These are phyloP conservation scores for Chinchilla lanigera DNA, from an alignment of 2,113 vertebrate genomes.

Conservation along the genomic window DNA sequence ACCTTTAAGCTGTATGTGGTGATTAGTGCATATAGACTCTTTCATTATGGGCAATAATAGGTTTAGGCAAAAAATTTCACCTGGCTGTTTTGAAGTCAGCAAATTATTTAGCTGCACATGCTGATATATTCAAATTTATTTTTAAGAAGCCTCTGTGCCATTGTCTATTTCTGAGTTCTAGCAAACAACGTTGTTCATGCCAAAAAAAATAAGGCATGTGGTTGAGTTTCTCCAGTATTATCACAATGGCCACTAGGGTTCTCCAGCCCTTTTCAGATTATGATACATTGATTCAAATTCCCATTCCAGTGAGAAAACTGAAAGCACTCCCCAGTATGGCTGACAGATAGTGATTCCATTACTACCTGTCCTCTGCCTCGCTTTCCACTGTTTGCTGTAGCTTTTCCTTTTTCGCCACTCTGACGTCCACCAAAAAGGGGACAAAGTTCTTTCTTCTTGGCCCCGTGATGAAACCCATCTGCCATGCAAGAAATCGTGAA, in stretches of 20 bases:
- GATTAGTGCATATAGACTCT: slow-evolving; percentile 71
- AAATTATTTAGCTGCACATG: slow-evolving; percentile 57
- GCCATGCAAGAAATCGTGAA: neutral
- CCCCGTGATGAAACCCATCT: neutral
- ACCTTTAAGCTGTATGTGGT: slow-evolving; percentile 63
- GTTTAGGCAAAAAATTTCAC: slow-evolving; percentile 65
- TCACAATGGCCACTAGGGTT: neutral
- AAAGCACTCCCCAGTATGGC: neutral
- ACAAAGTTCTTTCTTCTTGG: neutral
- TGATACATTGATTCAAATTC: neutral
- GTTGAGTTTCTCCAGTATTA: slow-evolving; percentile 11
- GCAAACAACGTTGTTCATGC: neutral
- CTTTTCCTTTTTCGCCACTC: neutral
- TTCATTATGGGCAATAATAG: slow-evolving; percentile 80
- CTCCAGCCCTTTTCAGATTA: neutral
- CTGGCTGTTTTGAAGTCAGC: slow-evolving; percentile 70
- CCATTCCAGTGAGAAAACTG: neutral
- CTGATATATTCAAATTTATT: slow-evolving; percentile 53
- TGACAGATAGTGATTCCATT: neutral
- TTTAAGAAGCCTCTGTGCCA: slow-evolving; percentile 25
- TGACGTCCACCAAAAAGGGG: neutral
- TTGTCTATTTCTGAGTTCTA: slow-evolving; percentile 41
- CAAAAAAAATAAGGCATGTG: neutral
- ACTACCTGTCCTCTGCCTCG: neutral
- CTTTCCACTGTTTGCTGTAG: neutral